phyloP scores from a whole-genome alignment of 2,797 vertebrate species.

The Pseudochaenichthys georgianus region DNA sequence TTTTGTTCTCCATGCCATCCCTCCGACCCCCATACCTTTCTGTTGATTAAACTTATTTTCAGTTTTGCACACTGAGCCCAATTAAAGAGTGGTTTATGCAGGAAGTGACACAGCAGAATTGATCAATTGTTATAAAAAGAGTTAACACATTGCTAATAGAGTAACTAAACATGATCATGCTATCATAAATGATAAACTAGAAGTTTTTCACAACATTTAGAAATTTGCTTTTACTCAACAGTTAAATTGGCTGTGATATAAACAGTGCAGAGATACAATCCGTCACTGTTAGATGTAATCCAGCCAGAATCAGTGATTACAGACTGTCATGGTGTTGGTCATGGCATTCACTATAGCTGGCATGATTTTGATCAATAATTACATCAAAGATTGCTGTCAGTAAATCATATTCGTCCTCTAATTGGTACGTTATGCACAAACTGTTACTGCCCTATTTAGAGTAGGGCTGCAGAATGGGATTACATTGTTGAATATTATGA shows the following conservation, averaged over 20 bases:
- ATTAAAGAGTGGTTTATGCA: slow-evolving; percentile 14
- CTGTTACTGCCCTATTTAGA: background rate
- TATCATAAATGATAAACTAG: background rate
- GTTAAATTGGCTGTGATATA: background rate
- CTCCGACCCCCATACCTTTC: background rate
- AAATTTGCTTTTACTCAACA: background rate
- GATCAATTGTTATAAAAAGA: background rate
- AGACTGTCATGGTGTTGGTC: background rate
- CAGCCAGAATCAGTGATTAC: slow-evolving; percentile 10
- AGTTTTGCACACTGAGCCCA: slow-evolving; percentile 16
- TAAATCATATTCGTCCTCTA: background rate
- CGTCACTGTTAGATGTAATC: background rate
- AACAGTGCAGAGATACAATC: slow-evolving; percentile 2
- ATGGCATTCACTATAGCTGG: slow-evolving; percentile 2
- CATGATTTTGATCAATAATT: slow-evolving; percentile 21
- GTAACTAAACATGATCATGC: background rate
- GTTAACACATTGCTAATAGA: background rate
- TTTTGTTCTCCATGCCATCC: background rate
- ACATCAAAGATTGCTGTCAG: background rate
- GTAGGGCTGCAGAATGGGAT: too few species aligned
- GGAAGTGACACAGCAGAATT: background rate
- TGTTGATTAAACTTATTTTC: slow-evolving; percentile 20
- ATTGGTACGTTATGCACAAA: background rate
- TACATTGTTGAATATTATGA: too few species aligned
- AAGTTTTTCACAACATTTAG: background rate